phyloP scores from a whole-genome alignment of 2,113 vertebrate species.

The Alligator sinensis region DNA sequence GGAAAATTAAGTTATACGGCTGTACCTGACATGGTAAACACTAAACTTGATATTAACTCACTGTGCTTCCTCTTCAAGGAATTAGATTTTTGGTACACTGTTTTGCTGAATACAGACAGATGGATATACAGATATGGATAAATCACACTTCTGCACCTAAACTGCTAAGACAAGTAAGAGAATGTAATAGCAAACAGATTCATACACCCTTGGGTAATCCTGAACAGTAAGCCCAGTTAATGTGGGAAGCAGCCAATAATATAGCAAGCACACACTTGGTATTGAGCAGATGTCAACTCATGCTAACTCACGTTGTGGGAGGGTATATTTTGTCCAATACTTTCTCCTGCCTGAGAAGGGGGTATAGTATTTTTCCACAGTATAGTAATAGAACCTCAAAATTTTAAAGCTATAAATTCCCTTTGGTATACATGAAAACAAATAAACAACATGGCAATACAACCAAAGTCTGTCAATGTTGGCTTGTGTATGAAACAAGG shows the following conservation, averaged over 20 bases:
- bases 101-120: slow-evolving; percentile 31
- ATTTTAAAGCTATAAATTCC: slow-evolving; percentile 13
- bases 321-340: background rate
- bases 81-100: slow-evolving; percentile 38
- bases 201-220: slow-evolving; percentile 36
- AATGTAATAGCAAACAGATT: slow-evolving; percentile 59
- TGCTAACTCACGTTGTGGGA: background rate
- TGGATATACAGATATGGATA: slow-evolving; percentile 25
- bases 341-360: background rate
- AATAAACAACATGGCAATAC: slow-evolving; percentile 1
- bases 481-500: slow-evolving; percentile 45
- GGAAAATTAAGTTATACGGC: background rate
- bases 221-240: slow-evolving; percentile 29
- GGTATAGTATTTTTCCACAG: background rate
- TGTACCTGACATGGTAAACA: background rate
- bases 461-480: slow-evolving; percentile 42
- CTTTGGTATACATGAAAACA: slow-evolving; percentile 21
- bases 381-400: slow-evolving; percentile 27
- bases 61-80: background rate
- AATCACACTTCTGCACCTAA: slow-evolving; percentile 61
- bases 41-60: background rate
- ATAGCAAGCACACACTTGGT: slow-evolving; percentile 5
- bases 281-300: background rate
- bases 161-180: slow-evolving; percentile 38
- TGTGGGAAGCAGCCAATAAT: slow-evolving; percentile 31